phyloP scores from a whole-genome alignment of 2,113 vertebrate species.

The Percina caprodes region DNA sequence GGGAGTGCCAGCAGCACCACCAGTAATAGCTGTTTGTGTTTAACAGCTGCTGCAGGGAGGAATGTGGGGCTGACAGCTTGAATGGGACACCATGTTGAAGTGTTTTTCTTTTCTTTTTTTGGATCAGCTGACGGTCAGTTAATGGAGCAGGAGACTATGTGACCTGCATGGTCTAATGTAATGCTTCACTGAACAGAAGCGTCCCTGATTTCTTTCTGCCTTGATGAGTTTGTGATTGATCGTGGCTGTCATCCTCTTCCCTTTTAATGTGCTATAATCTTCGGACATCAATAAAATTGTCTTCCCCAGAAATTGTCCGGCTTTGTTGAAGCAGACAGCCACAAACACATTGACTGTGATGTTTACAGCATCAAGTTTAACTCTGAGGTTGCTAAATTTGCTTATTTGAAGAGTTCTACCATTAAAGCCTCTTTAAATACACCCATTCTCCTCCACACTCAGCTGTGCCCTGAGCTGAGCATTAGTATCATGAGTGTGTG shows the following conservation, averaged over 20 bases:
- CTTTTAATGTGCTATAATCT: conserved; percentile 7
- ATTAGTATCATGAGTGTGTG: conserved; percentile 43
- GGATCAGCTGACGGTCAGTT: conserved; percentile 18
- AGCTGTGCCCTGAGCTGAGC: conserved; percentile 40
- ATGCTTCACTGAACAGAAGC: conserved; percentile 30
- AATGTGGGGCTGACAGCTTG: conserved; percentile 26
- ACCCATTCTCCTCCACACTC: conserved; percentile 25
- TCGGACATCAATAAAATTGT: conserved; percentile 36
- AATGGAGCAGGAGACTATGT: conserved; percentile 28
- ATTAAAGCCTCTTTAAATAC: conserved; percentile 19
- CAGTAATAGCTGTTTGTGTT: conserved; percentile 26
- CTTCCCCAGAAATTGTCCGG: background rate
- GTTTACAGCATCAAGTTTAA: conserved; percentile 14
- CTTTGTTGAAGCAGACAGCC: conserved; percentile 15
- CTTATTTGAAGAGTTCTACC: conserved; percentile 14
- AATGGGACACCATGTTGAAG: conserved; percentile 22
- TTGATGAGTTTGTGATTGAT: conserved; percentile 61
- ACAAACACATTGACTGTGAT: conserved; percentile 15
- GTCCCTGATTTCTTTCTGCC: conserved; percentile 34
- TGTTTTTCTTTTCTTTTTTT: background rate
- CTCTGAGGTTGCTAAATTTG: conserved; percentile 23
- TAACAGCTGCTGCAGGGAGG: conserved; percentile 27
- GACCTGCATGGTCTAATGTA: conserved; percentile 29
- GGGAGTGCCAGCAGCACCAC: conserved; percentile 25
- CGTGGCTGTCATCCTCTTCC: conserved; percentile 23